These are phyloP conservation scores for Leucophenga varia DNA, from an alignment of 1,140 invertebrate species.

Conservation along the genomic window DNA sequence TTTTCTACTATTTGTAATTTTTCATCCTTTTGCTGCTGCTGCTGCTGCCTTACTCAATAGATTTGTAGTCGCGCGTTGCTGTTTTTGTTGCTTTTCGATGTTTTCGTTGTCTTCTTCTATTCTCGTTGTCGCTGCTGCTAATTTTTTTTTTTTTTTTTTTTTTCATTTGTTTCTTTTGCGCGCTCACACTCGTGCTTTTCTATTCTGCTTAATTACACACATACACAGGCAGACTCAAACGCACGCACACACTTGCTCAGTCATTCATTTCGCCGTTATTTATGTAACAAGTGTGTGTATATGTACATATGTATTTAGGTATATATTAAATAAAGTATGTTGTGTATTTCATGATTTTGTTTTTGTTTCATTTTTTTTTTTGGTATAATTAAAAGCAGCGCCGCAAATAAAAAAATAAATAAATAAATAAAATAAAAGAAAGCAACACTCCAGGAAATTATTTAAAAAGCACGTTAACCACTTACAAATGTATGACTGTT, in stretches of 20 bases:
- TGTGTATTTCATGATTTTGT: conserved; percentile 33
- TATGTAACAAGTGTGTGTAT: conserved; percentile 49
- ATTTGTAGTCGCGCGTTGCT: not conserved
- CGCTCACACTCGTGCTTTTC: too few relatives aligned
- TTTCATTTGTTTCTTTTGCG: conserved; percentile 22
- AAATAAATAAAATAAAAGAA: too few relatives aligned
- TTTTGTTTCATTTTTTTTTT: conserved; percentile 16
- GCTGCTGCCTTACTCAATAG: not conserved
- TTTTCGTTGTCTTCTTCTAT: not conserved
- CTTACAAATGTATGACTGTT: too few relatives aligned
- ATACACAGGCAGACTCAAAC: too few relatives aligned
- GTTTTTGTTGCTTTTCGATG: not conserved
- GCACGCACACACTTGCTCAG: too few relatives aligned
- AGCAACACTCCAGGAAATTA: too few relatives aligned
- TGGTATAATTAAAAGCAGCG: too few relatives aligned
- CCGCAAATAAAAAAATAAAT: too few relatives aligned
- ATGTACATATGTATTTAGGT: too few relatives aligned
- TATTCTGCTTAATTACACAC: too few relatives aligned
- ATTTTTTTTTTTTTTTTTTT: conserved; percentile 37
- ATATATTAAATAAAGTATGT: conserved; percentile 40
- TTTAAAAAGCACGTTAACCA: too few relatives aligned
- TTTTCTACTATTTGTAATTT: not conserved
- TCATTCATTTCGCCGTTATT: conserved; percentile 49
- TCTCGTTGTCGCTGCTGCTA: conserved; percentile 23
- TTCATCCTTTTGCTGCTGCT: not conserved